Evolutionary conservation across 1,140 invertebrate species (phyloP), one percentile per base, ranked within the genome.

Genomic region (Drosophila subobscura): DNA sequence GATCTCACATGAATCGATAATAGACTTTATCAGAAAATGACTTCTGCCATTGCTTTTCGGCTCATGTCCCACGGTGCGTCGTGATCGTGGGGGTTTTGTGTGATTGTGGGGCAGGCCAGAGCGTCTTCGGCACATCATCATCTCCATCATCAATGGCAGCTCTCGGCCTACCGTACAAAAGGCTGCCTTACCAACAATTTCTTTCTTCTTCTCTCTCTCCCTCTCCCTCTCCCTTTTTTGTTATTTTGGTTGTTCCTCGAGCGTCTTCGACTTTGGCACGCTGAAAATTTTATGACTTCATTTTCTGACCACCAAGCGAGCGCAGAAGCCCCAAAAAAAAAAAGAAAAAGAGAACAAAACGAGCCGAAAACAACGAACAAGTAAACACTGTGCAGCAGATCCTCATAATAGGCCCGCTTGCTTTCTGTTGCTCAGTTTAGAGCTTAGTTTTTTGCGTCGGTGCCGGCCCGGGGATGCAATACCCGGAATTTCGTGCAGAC

Each of bases 261-360:
- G 52, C 33, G 10, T 56, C 47, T 63, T 58, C 41, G 66, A 47
- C 76, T 85, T 88, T 86, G 81, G 81, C 77, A 88, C 81, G 81
- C 81, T 86, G 83, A 86, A 86, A 86, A 86, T 89, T 88, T 88
- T 88, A 88, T 88, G 84, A 88, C 84, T 88, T 88, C 79, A 88
- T 88, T 88, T 88, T 72, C 55, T 79, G 84, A 79, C 84, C 84
- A 88, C 84, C 84, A 86, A 73, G 75, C 68, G 79, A 76, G 79
- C 57, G 41, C 63, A 68, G 65, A 47, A 68, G 61, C 49, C 51
- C 25, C 60, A 71, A 25, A 33, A 78, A 83, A 77, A 50, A 61
- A 56, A 33, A 47, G 64, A 23, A 53, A n/a, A n/a, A 65, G 27
- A 50, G n/a, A 56, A 29, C 22, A 47, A 53, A 45, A 54, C 29